These are phyloP conservation scores for Artibeus lituratus DNA, from an alignment of 2,797 vertebrate species.

Conservation along the genomic window DNA sequence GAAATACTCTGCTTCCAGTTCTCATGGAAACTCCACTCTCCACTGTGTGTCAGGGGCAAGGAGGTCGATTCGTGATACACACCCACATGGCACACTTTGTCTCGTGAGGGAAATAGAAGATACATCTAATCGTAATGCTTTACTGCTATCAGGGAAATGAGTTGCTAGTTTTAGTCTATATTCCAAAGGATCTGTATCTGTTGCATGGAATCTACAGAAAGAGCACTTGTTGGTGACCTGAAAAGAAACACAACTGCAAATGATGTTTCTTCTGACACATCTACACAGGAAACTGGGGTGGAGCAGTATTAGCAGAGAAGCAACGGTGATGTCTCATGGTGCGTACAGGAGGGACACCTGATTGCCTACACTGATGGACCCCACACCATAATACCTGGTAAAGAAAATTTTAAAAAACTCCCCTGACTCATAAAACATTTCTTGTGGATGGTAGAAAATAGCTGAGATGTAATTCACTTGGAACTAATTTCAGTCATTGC, in stretches of 20 bases:
- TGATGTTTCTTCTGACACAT: neutral
- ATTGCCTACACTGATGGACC: neutral
- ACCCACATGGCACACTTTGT: neutral
- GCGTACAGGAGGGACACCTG: neutral
- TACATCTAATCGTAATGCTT: neutral
- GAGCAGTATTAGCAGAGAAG: neutral
- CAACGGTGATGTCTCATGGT: neutral
- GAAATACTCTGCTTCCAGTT: neutral
- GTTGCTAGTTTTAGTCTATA: neutral
- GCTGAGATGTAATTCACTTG: constrained; percentile 81
- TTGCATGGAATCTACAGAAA: neutral
- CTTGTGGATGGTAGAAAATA: constrained; percentile 80
- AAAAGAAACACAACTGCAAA: constrained; percentile 24
- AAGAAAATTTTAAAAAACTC: constrained; percentile 40
- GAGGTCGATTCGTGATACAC: neutral
- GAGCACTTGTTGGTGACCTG: constrained; percentile 20
- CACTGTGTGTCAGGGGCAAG: neutral
- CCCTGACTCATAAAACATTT: constrained; percentile 69
- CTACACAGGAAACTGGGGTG: neutral
- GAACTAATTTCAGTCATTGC: constrained; percentile 85
- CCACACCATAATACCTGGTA: neutral
- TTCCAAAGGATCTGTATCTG: neutral
- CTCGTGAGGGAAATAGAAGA: neutral
- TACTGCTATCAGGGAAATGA: neutral
- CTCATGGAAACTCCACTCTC: neutral